phyloP scores from a whole-genome alignment of 2,113 vertebrate genomes.

The Astatotilapia flaviijosephi region DNA sequence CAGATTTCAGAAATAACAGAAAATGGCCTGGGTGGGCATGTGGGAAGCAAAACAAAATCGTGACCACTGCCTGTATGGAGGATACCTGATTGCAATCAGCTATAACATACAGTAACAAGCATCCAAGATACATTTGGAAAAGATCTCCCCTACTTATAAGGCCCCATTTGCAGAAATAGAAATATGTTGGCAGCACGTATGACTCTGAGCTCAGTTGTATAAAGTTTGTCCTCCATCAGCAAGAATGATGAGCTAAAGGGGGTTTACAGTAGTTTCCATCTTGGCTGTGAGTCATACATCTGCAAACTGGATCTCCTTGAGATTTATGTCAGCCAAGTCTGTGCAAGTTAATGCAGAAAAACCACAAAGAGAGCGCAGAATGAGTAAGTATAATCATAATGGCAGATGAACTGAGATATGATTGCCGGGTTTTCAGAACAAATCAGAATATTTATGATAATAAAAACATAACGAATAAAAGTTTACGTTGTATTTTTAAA shows the following conservation, averaged over 20 bases:
- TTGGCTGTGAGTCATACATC: conserved; percentile 27
- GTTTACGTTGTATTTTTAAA: neutral
- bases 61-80: neutral
- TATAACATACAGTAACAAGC: neutral
- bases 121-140: conserved; percentile 11
- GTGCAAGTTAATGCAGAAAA: conserved; percentile 1
- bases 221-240: conserved; percentile 45
- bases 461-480: neutral
- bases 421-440: neutral
- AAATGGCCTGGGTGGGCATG: neutral
- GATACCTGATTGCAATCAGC: neutral
- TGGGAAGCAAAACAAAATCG: neutral
- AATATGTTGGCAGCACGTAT: conserved; percentile 31
- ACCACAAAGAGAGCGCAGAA: neutral
- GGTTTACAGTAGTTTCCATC: conserved; percentile 24
- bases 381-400: neutral
- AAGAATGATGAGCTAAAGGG: conserved; percentile 33
- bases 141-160: neutral
- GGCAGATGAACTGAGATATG: neutral
- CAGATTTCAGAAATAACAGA: neutral
- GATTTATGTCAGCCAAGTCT: conserved; percentile 24
- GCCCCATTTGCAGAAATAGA: conserved; percentile 13
- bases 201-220: conserved; percentile 10
- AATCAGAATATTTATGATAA: neutral
- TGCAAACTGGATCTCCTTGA: conserved; percentile 17